A percentile compares a stretch with the other conserved stretches of the same genome.
Conservation (phyloP, 2,888 invertebrate species). For the Drosophila ezoana region DNA sequence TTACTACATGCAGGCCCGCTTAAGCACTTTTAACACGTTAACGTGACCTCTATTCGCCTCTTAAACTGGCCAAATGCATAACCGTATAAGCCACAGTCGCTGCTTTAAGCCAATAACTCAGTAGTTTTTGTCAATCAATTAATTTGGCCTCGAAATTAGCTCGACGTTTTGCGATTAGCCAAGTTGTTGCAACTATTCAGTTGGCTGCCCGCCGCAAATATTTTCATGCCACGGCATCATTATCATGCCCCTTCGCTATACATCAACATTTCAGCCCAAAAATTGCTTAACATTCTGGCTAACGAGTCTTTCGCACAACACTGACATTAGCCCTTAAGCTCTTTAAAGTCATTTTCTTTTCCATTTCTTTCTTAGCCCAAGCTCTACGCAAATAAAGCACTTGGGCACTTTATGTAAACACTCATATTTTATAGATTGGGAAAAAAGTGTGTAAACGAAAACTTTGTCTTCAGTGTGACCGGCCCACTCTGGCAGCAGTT, state of each 20-base stretch:
- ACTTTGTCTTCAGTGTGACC: no score
- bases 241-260: conserved; percentile 23
- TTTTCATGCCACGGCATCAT: conserved; percentile 33
- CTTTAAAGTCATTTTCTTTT: background rate
- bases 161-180: conserved; percentile 13
- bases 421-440: no score
- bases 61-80: conserved; percentile 8
- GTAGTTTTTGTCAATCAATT: conserved; percentile 36
- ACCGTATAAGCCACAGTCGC: background rate
- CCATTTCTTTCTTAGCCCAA: background rate
- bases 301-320: conserved; percentile 6
- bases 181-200: background rate
- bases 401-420: no score
- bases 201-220: background rate
- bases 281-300: conserved; percentile 8
- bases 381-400: no score
- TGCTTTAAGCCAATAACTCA: conserved; percentile 11
- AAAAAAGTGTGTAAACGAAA: no score
- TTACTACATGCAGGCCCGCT: conserved; percentile 34
- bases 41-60: conserved; percentile 19
- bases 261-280: conserved; percentile 12
- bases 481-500: no score
- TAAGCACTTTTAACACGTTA: conserved; percentile 76
- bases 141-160: background rate
- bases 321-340: background rate